phyloP scores from a whole-genome alignment of 2,888 invertebrate species.

The Lydus trimaculatus region DNA sequence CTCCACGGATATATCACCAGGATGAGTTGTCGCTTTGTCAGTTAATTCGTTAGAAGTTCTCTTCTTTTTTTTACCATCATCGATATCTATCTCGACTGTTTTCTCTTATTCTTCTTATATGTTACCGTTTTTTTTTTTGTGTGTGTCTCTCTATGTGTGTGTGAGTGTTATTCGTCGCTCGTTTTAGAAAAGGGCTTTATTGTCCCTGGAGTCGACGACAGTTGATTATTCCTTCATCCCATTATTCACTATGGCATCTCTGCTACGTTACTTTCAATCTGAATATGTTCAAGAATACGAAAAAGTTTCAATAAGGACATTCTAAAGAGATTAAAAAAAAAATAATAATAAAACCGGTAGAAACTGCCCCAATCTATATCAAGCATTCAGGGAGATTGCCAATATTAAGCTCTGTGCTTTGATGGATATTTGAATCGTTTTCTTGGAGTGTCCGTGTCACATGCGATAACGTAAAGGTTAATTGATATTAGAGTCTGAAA shows the following conservation, averaged over 20 bases:
- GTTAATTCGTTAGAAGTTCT: background rate
- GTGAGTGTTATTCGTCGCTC: background rate
- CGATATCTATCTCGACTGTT: slow-evolving; percentile 3
- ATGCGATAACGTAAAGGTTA: too few relatives aligned
- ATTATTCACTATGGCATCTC: background rate
- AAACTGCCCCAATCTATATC: too few relatives aligned
- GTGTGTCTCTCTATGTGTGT: too few relatives aligned
- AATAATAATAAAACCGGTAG: too few relatives aligned
- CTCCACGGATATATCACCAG: background rate
- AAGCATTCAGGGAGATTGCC: too few relatives aligned
- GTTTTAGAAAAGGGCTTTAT: background rate
- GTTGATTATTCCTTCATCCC: background rate
- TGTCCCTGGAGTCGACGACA: background rate
- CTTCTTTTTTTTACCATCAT: background rate
- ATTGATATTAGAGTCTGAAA: too few relatives aligned
- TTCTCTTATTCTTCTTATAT: background rate
- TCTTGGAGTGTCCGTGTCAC: too few relatives aligned
- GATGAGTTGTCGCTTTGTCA: background rate
- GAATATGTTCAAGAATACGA: background rate
- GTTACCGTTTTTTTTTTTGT: background rate
- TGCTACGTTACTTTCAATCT: background rate
- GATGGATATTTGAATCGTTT: too few relatives aligned
- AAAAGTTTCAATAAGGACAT: too few relatives aligned
- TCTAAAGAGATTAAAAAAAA: too few relatives aligned
- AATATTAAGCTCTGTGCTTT: too few relatives aligned